These are phyloP conservation scores for Drosophila tsacasi DNA, from an alignment of 1,140 invertebrate species.

Conservation along the genomic window DNA sequence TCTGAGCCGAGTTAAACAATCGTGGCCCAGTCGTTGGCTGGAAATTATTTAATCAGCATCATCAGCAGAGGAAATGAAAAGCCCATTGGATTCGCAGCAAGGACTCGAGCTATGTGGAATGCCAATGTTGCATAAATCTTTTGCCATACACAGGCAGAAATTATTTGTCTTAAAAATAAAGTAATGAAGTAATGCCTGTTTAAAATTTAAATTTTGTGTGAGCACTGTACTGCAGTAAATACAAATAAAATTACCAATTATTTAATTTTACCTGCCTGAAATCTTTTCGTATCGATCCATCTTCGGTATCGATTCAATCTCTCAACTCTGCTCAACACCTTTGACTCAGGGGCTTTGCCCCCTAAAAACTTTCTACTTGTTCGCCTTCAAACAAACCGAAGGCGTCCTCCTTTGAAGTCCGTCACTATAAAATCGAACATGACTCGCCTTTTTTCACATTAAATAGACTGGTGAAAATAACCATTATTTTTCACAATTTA, in stretches of 20 bases:
- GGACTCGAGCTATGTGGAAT: constrained; percentile 33
- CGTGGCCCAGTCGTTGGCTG: constrained; percentile 43
- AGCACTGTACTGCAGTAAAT: neutral
- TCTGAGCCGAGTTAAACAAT: constrained; percentile 34
- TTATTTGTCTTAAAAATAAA: neutral
- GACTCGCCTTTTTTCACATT: constrained; percentile 60
- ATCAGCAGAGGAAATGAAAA: constrained; percentile 48
- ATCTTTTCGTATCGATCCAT: constrained; percentile 23
- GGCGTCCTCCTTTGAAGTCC: constrained; percentile 39
- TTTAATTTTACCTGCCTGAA: neutral
- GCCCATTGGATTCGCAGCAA: constrained; percentile 25
- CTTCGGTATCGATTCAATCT: constrained; percentile 31
- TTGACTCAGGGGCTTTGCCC: constrained; percentile 40
- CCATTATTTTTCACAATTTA: constrained; percentile 56
- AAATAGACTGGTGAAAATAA: constrained; percentile 40
- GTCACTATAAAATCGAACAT: constrained; percentile 61
- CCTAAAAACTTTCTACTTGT: constrained; percentile 59
- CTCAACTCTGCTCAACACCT: constrained; percentile 39
- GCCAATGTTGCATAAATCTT: constrained; percentile 45
- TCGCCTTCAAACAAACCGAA: constrained; percentile 36
- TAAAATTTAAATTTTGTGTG: neutral
- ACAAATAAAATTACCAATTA: constrained; percentile 5
- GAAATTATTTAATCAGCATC: constrained; percentile 58
- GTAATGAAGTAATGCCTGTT: neutral
- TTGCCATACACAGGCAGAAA: neutral